Conservation (phyloP, 2,888 invertebrate species). For the Drosophila macrothrix region DNA sequence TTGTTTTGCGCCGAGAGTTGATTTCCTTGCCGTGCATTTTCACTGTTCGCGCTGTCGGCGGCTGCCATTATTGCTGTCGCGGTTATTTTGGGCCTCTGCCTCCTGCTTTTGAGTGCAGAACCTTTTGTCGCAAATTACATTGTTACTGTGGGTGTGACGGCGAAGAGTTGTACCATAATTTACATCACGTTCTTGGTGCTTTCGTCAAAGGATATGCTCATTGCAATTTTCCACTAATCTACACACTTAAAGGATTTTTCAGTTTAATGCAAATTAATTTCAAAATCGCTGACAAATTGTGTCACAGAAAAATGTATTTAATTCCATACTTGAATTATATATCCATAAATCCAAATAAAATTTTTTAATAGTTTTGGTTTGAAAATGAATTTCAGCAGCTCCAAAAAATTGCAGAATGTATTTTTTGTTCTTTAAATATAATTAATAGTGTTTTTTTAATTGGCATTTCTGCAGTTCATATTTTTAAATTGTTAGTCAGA, state of each 20-base stretch:
- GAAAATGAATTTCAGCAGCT: neutral
- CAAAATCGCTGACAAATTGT: neutral
- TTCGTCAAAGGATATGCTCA: constrained; percentile 40
- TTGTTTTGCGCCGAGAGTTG: constrained; percentile 68
- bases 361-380: neutral
- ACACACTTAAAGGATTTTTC: constrained; percentile 13
- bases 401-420: neutral
- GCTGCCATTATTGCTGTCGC: constrained; percentile 43
- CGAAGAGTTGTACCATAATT: constrained; percentile 7
- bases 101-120: constrained; percentile 15
- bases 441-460: neutral
- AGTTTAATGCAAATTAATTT: neutral
- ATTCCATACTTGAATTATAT: neutral
- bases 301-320: neutral
- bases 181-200: neutral
- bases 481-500: neutral
- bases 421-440: neutral
- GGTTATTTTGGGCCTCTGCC: constrained; percentile 35
- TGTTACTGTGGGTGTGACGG: constrained; percentile 58
- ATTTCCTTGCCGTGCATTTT: constrained; percentile 59
- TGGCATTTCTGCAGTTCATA: neutral
- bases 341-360: neutral
- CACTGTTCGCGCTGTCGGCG: constrained; percentile 33
- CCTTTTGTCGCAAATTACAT: constrained; percentile 73
- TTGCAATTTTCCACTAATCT: constrained; percentile 49